Evolutionary conservation across 2,113 vertebrate species (phyloP).

Genomic region (Microcebus jonahi): DNA sequence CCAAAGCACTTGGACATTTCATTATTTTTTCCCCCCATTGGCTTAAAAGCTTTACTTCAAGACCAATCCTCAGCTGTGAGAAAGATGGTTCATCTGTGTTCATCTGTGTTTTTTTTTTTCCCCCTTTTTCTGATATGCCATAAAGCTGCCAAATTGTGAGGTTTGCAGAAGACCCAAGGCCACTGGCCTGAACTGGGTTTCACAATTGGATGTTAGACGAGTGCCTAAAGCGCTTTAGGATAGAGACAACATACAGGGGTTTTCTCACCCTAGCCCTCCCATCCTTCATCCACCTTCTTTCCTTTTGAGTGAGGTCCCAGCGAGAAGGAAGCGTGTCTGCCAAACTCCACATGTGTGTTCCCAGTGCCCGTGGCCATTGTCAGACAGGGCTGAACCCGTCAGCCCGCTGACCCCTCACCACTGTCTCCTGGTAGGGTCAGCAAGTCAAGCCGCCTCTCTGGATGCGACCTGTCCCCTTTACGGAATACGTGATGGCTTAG

Average conservation of each 20-base stretch:
- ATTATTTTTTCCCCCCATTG: neutral
- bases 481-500: too few relatives aligned
- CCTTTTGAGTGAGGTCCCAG: neutral
- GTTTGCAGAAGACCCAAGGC: neutral
- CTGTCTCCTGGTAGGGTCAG: fast-evolving
- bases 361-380: fast-evolving
- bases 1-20: neutral
- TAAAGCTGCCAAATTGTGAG: neutral
- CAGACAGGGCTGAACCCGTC: fast-evolving
- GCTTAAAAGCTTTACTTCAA: neutral
- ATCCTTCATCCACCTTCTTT: fast-evolving
- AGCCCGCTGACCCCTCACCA: fast-evolving
- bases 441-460: neutral
- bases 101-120: fast-evolving
- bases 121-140: neutral
- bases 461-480: neutral
- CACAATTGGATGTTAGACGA: neutral
- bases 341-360: fast-evolving
- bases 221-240: fast-evolving
- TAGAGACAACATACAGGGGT: fast-evolving
- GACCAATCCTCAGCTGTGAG: neutral
- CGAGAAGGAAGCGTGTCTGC: neutral
- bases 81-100: neutral
- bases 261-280: fast-evolving
- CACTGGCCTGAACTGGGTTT: neutral